Evolutionary conservation across 2,888 invertebrate genomes (phyloP).

Genomic region (Lepidocyrtinus sp.): DNA sequence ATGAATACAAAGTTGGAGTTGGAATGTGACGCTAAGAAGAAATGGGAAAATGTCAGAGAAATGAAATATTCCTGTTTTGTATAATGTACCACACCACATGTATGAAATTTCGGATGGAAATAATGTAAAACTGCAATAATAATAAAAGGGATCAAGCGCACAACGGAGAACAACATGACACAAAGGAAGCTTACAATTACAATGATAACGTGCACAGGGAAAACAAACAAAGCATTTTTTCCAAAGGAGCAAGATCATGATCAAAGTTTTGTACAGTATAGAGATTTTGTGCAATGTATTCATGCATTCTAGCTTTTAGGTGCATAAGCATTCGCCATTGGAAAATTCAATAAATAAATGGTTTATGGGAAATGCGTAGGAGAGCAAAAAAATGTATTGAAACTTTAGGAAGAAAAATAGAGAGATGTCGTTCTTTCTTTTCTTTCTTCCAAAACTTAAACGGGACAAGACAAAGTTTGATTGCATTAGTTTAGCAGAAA

Average conservation of each 20-base stretch:
- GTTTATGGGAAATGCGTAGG: slow-evolving; percentile 1
- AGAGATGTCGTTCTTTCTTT: too few species aligned
- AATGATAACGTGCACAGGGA: slow-evolving; percentile 3
- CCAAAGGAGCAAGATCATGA: slow-evolving; percentile 6
- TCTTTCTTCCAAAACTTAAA: neutral
- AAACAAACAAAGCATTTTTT: neutral
- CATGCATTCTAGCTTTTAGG: neutral
- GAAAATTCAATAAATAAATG: neutral
- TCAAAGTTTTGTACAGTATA: neutral
- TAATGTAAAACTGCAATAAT: slow-evolving; percentile 21
- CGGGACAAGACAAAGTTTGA: neutral
- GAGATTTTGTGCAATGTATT: neutral
- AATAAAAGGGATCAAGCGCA: slow-evolving; percentile 47
- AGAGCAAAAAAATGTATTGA: neutral
- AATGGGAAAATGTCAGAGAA: neutral
- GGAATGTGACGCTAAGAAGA: too few species aligned
- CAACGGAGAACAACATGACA: neutral
- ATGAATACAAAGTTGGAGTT: too few species aligned
- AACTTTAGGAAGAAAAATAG: neutral
- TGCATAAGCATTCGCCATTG: too few species aligned
- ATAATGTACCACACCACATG: too few species aligned
- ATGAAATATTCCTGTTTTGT: neutral
- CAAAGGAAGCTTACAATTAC: slow-evolving; percentile 19
- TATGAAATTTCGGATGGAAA: neutral
- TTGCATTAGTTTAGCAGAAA: neutral